Conservation (phyloP, 1,140 invertebrate species). For the Diabrotica undecimpunctata region DNA sequence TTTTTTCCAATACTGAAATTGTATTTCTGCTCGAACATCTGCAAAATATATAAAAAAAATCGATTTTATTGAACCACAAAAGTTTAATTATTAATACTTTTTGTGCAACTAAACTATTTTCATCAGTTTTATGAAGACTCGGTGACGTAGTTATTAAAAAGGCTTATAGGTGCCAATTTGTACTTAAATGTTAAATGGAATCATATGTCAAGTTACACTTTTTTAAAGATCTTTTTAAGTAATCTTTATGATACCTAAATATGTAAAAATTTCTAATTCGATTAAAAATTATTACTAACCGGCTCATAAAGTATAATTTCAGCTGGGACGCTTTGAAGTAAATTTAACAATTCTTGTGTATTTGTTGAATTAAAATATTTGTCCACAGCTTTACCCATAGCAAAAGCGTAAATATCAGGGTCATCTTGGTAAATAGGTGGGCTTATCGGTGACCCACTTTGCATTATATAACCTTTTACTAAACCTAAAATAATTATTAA, state of each 20-base stretch:
- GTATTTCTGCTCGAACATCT: background rate
- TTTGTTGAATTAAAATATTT: background rate
- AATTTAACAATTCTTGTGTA: background rate
- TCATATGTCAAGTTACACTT: too few relatives aligned
- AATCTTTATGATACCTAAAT: too few relatives aligned
- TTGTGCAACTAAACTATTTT: too few relatives aligned
- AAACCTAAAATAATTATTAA: background rate
- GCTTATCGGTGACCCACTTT: background rate
- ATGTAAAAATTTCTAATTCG: too few relatives aligned
- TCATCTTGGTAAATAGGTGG: background rate
- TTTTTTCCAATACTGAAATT: background rate
- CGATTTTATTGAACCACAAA: too few relatives aligned
- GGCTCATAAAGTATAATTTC: background rate
- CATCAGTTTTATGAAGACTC: too few relatives aligned
- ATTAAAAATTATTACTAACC: background rate
- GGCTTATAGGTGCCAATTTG: too few relatives aligned
- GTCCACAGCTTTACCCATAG: background rate
- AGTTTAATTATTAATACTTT: too few relatives aligned
- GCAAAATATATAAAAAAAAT: background rate
- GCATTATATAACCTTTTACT: background rate
- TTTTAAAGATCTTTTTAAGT: too few relatives aligned
- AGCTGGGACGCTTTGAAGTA: background rate
- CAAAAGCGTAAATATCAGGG: constrained; percentile 4
- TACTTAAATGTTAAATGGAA: too few relatives aligned
- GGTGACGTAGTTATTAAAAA: too few relatives aligned